Evolutionary conservation across 1,140 invertebrate species (phyloP).

Genomic region (Eumeta japonica): DNA sequence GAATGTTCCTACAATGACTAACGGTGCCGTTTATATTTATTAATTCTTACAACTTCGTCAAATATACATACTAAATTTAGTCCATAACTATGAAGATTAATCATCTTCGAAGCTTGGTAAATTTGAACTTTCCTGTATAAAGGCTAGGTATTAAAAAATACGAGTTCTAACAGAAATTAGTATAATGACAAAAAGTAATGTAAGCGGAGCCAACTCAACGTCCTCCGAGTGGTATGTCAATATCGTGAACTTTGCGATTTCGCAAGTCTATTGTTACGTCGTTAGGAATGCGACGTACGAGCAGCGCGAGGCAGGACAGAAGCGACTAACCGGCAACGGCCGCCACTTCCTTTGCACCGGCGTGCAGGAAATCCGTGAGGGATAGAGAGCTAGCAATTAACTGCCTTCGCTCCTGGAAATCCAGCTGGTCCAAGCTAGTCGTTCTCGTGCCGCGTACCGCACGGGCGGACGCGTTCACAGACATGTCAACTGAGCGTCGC

Average conservation of each 20-base stretch:
- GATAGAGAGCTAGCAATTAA: slow-evolving; percentile 84
- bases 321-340: slow-evolving; percentile 50
- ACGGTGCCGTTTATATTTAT: too few relatives aligned
- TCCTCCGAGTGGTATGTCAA: too few relatives aligned
- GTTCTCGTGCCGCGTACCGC: slow-evolving; percentile 61
- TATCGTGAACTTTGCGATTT: slow-evolving; percentile 20
- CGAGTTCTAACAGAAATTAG: too few relatives aligned
- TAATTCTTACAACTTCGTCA: not conserved
- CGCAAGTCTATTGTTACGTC: slow-evolving; percentile 39
- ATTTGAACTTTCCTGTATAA: not conserved
- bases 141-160: slow-evolving; percentile 1
- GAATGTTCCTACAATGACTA: too few relatives aligned
- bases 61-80: slow-evolving; percentile 2
- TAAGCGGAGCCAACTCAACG: too few relatives aligned
- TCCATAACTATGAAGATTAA: too few relatives aligned
- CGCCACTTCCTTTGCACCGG: slow-evolving; percentile 66
- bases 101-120: too few relatives aligned
- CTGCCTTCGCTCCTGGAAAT: slow-evolving; percentile 87
- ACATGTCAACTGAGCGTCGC: slow-evolving; percentile 53
- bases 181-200: too few relatives aligned
- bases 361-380: slow-evolving; percentile 79
- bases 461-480: slow-evolving; percentile 48
- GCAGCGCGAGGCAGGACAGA: slow-evolving; percentile 18
- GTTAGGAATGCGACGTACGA: slow-evolving; percentile 28
- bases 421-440: slow-evolving; percentile 83